phyloP scores from a whole-genome alignment of 2,888 invertebrate species.

The Coecobrya sp. region DNA sequence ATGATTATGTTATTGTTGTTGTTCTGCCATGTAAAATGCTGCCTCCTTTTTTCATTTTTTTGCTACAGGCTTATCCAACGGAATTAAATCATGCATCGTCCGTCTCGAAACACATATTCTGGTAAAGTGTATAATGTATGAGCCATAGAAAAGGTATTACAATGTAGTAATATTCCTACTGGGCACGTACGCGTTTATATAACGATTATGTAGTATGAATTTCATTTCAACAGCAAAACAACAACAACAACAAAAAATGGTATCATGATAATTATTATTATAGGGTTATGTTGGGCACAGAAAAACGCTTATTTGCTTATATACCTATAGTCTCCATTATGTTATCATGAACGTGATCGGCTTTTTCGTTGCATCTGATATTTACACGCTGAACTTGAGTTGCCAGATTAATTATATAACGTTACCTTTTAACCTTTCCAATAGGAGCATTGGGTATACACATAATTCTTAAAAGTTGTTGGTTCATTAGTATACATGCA shows the following conservation, averaged over 20 bases:
- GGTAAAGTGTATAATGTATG: conserved; percentile 19
- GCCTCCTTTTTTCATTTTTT: conserved; percentile 48
- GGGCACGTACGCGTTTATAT: neutral
- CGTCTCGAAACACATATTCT: neutral
- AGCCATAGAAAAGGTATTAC: neutral
- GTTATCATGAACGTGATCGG: too few relatives aligned
- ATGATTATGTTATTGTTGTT: conserved; percentile 29
- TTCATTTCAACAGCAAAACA: conserved; percentile 11
- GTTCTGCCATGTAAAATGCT: conserved; percentile 27
- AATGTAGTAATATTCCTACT: neutral
- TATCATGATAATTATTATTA: neutral
- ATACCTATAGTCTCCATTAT: too few relatives aligned
- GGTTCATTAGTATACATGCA: too few relatives aligned
- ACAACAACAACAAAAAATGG: neutral
- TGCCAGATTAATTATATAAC: too few relatives aligned
- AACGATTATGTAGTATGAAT: conserved; percentile 5
- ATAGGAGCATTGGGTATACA: too few relatives aligned
- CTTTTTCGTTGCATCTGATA: too few relatives aligned
- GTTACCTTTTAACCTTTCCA: too few relatives aligned
- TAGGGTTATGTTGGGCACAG: too few relatives aligned
- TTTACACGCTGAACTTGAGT: too few relatives aligned
- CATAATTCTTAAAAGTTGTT: too few relatives aligned
- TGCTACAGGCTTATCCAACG: conserved; percentile 21
- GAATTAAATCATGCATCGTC: neutral
- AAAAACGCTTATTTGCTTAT: too few relatives aligned